Evolutionary conservation across 2,113 vertebrate genomes (phyloP).

Genomic region (Cyrtonyx montezumae): DNA sequence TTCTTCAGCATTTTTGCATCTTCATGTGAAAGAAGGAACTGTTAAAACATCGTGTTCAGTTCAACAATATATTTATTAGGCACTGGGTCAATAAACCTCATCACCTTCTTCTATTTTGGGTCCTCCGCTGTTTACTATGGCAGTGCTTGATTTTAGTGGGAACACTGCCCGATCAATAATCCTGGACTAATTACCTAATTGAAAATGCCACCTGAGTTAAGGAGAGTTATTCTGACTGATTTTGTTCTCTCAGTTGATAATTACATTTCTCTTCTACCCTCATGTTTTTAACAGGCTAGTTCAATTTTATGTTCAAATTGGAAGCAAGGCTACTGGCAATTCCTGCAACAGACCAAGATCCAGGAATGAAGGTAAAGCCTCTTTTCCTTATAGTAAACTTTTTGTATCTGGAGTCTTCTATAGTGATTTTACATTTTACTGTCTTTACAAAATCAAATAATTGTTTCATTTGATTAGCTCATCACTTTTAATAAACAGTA

Average conservation of each 20-base stretch:
- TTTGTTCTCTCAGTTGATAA: background rate
- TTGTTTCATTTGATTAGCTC: background rate
- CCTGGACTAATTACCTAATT: background rate
- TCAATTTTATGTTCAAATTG: constrained; percentile 97
- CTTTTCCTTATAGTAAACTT: background rate
- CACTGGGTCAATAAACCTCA: background rate
- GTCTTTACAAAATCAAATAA: background rate
- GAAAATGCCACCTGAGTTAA: background rate
- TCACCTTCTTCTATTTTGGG: background rate
- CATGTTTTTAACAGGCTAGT: constrained; percentile 81
- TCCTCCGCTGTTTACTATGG: background rate
- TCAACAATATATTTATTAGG: background rate
- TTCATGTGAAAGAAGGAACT: background rate
- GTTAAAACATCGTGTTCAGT: background rate
- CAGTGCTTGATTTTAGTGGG: background rate
- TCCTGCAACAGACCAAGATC: constrained; percentile 91
- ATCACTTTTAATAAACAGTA: background rate
- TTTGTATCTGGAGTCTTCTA: background rate
- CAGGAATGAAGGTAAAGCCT: constrained; percentile 92
- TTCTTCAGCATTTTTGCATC: background rate
- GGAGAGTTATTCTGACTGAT: background rate
- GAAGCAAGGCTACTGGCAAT: constrained; percentile 90
- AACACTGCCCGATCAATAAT: background rate
- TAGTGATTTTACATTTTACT: background rate
- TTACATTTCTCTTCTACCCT: background rate